phyloP scores from a whole-genome alignment of 2,797 vertebrate genomes.

The Serranus cabrilla region DNA sequence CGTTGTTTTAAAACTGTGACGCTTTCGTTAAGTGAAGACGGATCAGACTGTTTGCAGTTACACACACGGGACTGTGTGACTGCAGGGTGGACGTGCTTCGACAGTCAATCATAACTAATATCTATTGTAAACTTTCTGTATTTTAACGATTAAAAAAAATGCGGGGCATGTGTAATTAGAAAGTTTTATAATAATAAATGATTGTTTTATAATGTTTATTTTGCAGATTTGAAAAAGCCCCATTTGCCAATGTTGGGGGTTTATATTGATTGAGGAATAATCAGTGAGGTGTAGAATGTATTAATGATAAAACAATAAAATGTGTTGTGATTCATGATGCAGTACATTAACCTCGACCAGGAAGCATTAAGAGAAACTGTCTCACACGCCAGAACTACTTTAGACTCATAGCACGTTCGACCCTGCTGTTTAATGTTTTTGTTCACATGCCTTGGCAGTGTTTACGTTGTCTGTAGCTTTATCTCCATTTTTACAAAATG shows the following conservation, averaged over 20 bases:
- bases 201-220: constrained; percentile 81
- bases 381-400: too few species aligned
- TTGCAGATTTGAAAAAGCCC: constrained; percentile 54
- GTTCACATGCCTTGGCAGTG: constrained; percentile 47
- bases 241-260: constrained; percentile 40
- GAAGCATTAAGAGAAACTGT: background rate
- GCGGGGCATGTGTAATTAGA: constrained; percentile 65
- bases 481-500: constrained; percentile 4
- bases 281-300: constrained; percentile 65
- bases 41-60: constrained; percentile 24
- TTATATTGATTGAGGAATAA: constrained; percentile 26
- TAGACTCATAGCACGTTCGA: background rate
- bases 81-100: constrained; percentile 36
- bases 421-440: background rate
- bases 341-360: background rate
- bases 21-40: constrained; percentile 21
- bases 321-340: constrained; percentile 20
- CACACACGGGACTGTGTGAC: constrained; percentile 28
- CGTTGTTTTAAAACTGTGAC: constrained; percentile 42
- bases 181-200: constrained; percentile 78
- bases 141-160: constrained; percentile 65
- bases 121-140: constrained; percentile 53
- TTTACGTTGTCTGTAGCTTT: constrained; percentile 32
- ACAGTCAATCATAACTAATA: constrained; percentile 46
- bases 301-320: constrained; percentile 56